A percentile compares a stretch with the other conserved stretches of the same genome.
phyloP scores from a whole-genome alignment of 2,113 vertebrate genomes.

The Eubucco bourcierii region DNA sequence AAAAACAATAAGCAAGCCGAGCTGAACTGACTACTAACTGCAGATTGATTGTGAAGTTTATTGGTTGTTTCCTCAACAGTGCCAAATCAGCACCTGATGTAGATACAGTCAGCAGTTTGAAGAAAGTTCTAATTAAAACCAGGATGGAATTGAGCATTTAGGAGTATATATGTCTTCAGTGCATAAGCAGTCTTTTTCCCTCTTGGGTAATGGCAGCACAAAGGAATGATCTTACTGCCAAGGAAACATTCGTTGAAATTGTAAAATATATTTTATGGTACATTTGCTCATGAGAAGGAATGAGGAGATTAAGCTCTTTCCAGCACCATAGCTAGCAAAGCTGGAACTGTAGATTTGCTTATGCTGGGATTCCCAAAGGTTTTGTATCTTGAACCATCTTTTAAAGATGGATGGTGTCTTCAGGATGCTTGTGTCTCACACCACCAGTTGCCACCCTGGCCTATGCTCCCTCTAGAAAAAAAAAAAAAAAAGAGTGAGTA shows the following conservation, averaged over 20 bases:
- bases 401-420: not conserved
- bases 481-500: not conserved
- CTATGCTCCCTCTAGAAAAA: not conserved
- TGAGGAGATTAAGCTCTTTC: slow-evolving; percentile 33
- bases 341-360: slow-evolving; percentile 18
- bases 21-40: slow-evolving; percentile 53
- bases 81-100: slow-evolving; percentile 65
- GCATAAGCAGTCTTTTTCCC: not conserved
- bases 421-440: not conserved
- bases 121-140: slow-evolving; percentile 69
- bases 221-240: slow-evolving; percentile 36
- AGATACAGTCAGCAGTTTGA: slow-evolving; percentile 32
- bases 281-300: not conserved
- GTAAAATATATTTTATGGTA: slow-evolving; percentile 48
- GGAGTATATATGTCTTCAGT: not conserved
- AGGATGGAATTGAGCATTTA: slow-evolving; percentile 36
- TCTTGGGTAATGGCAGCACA: slow-evolving; percentile 16
- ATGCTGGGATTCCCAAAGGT: not conserved
- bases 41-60: slow-evolving; percentile 71
- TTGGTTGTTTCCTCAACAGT: slow-evolving; percentile 67
- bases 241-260: slow-evolving; percentile 43
- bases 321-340: slow-evolving; percentile 11
- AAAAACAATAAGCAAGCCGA: slow-evolving; percentile 45
- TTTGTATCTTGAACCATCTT: not conserved
- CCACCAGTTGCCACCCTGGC: not conserved